Conservation (phyloP, 2,797 vertebrate genomes). For the Aplochiton taeniatus region DNA sequence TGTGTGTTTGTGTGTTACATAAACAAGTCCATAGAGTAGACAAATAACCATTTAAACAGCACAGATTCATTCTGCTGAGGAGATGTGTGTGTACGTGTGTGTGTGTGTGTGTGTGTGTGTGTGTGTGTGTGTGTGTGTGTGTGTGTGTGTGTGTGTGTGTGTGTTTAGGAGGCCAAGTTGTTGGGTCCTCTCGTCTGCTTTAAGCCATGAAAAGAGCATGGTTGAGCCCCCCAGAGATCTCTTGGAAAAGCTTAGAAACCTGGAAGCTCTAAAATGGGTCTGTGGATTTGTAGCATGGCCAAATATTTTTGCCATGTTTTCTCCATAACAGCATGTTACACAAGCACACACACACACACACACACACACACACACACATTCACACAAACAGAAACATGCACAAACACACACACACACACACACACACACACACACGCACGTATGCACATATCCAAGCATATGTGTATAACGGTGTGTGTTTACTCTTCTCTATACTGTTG, state of each 20-base stretch:
- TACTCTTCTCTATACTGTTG: no score
- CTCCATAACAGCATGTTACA: conserved; percentile 11
- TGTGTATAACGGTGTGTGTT: no score
- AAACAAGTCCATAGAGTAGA: no score
- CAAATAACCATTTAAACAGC: no score
- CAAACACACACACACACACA: no score
- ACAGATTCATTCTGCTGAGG: not conserved
- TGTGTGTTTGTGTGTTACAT: no score
- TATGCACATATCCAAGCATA: no score
- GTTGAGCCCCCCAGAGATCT: conserved; percentile 11
- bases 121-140: not conserved
- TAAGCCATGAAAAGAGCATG: no score
- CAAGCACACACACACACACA: no score
- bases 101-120: not conserved
- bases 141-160: not conserved
- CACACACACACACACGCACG: no score
- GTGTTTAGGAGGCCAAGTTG: not conserved
- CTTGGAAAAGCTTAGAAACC: conserved; percentile 12
- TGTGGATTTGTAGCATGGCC: conserved; percentile 25
- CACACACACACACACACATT: conserved; percentile 8
- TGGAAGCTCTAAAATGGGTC: conserved; percentile 15
- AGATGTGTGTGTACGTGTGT: not conserved
- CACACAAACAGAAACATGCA: not conserved
- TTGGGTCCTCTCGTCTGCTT: no score
- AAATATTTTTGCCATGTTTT: conserved; percentile 26